Conservation (phyloP, 2,113 vertebrate genomes). For the Oreochromis spilurus region DNA sequence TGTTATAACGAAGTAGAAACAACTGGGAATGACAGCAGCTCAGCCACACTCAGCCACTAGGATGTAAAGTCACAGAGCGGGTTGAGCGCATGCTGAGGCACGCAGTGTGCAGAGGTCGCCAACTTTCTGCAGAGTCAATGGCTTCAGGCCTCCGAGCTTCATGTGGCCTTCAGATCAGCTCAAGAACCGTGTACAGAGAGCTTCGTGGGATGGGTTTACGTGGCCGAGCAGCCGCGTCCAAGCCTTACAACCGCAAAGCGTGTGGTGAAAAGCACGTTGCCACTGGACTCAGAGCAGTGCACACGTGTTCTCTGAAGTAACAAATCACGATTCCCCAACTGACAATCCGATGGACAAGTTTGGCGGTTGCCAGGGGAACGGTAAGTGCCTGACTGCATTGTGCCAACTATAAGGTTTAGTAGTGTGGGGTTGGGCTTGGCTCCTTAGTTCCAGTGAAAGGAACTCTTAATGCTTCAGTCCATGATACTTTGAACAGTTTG, state of each 20-base stretch:
- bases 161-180: neutral
- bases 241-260: neutral
- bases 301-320: neutral
- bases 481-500: neutral
- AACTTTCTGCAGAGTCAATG: neutral
- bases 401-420: neutral
- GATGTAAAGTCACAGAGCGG: neutral
- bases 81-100: neutral
- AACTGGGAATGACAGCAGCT: neutral
- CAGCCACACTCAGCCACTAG: neutral
- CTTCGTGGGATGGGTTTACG: neutral
- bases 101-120: neutral
- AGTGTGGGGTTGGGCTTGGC: fast-evolving
- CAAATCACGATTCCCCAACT: neutral
- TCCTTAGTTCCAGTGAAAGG: neutral
- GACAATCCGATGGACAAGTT: neutral
- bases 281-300: neutral
- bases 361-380: neutral
- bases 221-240: neutral
- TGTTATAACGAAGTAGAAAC: fast-evolving
- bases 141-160: neutral
- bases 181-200: neutral
- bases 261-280: neutral
- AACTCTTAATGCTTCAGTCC: neutral
- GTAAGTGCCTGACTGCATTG: fast-evolving